phyloP scores from a whole-genome alignment of 1,140 invertebrate genomes.

The Drosophila repletoides region DNA sequence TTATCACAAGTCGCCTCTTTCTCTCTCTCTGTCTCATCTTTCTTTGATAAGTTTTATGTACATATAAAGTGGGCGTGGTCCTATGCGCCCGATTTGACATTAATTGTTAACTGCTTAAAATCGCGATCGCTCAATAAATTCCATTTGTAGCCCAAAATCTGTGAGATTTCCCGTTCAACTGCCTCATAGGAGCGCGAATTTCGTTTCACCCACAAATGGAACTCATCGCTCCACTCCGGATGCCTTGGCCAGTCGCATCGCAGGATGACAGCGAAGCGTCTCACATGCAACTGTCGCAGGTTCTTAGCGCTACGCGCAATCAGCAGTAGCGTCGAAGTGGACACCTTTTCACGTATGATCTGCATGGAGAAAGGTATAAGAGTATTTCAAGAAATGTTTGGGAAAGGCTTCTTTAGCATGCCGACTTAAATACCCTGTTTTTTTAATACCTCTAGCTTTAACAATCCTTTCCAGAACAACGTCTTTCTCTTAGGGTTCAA shows the following conservation, averaged over 20 bases:
- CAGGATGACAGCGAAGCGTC: conserved; percentile 88
- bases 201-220: conserved; percentile 86
- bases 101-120: conserved; percentile 84
- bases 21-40: not conserved
- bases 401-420: no score
- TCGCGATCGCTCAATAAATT: conserved; percentile 88
- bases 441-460: no score
- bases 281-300: conserved; percentile 86
- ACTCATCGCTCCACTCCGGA: conserved; percentile 87
- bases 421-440: no score
- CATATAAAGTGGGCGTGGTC: not conserved
- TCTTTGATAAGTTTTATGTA: not conserved
- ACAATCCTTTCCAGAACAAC: no score
- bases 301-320: conserved; percentile 87
- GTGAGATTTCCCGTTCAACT: conserved; percentile 87
- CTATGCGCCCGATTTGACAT: conserved; percentile 50
- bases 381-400: not conserved
- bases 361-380: conserved; percentile 58
- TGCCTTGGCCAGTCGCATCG: conserved; percentile 88
- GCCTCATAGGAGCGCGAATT: conserved; percentile 86
- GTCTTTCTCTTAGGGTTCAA: no score
- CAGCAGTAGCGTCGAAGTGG: conserved; percentile 90
- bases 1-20: conserved; percentile 61
- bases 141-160: conserved; percentile 88
- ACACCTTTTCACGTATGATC: conserved; percentile 91